phyloP scores from a whole-genome alignment of 2,888 invertebrate species.

The Megamerina dolium region DNA sequence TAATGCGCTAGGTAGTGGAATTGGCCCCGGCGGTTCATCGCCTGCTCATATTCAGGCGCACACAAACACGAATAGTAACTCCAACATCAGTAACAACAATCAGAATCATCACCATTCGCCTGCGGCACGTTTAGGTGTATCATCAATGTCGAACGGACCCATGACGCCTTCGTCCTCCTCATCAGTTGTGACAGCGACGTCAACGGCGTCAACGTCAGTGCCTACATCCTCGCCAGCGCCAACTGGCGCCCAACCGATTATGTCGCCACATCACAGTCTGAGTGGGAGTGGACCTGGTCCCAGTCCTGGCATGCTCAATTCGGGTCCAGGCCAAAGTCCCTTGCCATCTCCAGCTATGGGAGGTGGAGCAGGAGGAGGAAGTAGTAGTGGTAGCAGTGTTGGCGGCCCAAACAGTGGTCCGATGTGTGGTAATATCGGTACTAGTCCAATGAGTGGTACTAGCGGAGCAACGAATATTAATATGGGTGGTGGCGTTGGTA shows the following conservation, averaged over 20 bases:
- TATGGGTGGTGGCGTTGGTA: conserved; percentile 20
- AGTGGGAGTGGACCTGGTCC: conserved; percentile 31
- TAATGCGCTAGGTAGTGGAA: conserved; percentile 16
- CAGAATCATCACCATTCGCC: conserved; percentile 43
- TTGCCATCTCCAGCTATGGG: conserved; percentile 35
- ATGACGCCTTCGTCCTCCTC: conserved; percentile 49
- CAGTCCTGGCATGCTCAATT: conserved; percentile 35
- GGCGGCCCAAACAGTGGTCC: conserved; percentile 14
- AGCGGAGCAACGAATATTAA: conserved; percentile 21
- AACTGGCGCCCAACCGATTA: conserved; percentile 45
- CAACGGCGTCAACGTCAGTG: conserved; percentile 39
- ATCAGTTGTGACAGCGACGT: conserved; percentile 25
- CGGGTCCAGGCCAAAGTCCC: conserved; percentile 35
- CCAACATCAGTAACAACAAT: conserved; percentile 29
- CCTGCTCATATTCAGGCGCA: conserved; percentile 29
- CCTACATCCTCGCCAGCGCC: conserved; percentile 43
- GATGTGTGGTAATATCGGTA: conserved; percentile 17
- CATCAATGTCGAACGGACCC: conserved; percentile 54
- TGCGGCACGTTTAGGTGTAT: conserved; percentile 31
- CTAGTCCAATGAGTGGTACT: conserved; percentile 19
- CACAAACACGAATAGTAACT: conserved; percentile 24
- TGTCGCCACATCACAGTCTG: conserved; percentile 49
- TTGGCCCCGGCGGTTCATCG: conserved; percentile 36
- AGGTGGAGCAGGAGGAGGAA: conserved; percentile 24
- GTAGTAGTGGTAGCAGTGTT: conserved; percentile 14